phyloP scores from a whole-genome alignment of 2,797 vertebrate genomes.

The Alectoris magna region DNA sequence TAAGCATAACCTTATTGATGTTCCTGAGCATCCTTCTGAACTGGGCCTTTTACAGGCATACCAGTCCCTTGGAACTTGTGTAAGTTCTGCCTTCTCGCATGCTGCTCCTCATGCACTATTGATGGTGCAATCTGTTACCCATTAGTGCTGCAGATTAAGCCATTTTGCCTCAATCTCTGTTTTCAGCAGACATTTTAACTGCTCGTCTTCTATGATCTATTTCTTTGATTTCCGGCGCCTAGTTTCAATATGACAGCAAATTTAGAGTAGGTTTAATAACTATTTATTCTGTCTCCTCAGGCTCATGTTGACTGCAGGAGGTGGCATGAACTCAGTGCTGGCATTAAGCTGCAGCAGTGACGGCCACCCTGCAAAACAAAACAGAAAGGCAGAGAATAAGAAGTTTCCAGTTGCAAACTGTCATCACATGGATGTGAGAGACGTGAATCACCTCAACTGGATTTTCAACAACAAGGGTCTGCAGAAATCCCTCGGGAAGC shows the following conservation, averaged over 20 bases:
- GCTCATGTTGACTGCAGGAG: slow-evolving; percentile 3
- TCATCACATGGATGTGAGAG: neutral
- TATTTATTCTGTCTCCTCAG: slow-evolving; percentile 48
- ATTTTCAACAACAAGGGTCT: neutral
- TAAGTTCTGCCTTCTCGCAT: slow-evolving; percentile 9
- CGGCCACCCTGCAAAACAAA: slow-evolving; percentile 3
- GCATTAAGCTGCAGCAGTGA: neutral
- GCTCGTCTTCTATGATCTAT: slow-evolving; percentile 40
- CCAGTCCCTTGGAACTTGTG: neutral
- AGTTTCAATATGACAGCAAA: slow-evolving; percentile 62
- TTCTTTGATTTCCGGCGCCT: slow-evolving; percentile 62
- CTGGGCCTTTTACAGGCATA: neutral
- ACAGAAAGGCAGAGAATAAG: neutral
- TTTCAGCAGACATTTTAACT: slow-evolving; percentile 45
- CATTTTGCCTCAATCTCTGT: slow-evolving; percentile 46
- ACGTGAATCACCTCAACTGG: neutral
- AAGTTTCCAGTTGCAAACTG: neutral
- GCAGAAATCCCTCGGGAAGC: neutral
- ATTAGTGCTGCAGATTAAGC: slow-evolving; percentile 58
- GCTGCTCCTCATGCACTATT: slow-evolving; percentile 27
- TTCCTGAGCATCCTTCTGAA: neutral
- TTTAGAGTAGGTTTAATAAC: slow-evolving; percentile 39
- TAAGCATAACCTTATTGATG: neutral
- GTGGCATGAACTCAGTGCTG: neutral
- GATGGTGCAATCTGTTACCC: slow-evolving; percentile 60